Conservation (phyloP, 2,797 vertebrate species). For the Arrhamphus sclerolepis region DNA sequence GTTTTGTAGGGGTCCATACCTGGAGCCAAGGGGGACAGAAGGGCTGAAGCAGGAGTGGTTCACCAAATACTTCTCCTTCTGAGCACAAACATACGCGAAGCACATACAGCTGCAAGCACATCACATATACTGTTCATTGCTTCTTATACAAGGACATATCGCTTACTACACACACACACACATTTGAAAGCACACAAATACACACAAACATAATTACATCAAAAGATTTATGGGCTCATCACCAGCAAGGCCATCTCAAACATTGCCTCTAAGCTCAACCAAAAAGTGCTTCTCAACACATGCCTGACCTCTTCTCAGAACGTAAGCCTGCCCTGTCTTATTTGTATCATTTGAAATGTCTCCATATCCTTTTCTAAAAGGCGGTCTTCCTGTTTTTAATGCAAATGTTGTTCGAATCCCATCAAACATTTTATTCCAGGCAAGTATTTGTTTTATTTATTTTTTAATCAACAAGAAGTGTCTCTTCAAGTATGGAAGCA, state of each 20-base stretch:
- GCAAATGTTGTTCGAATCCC: conserved; percentile 48
- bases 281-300: conserved; percentile 83
- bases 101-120: conserved; percentile 55
- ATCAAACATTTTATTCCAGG: conserved; percentile 42
- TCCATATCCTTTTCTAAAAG: conserved; percentile 47
- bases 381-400: conserved; percentile 74
- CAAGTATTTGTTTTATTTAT: conserved; percentile 32
- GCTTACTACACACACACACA: conserved; percentile 36
- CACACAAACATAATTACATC: conserved; percentile 25
- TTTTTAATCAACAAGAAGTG: conserved; percentile 37
- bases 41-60: conserved; percentile 94
- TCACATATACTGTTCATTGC: conserved; percentile 67
- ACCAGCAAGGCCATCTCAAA: conserved; percentile 79
- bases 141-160: conserved; percentile 57
- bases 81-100: conserved; percentile 63
- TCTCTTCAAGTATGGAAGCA: conserved; percentile 56
- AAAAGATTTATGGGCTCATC: conserved; percentile 68
- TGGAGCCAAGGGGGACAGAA: conserved; percentile 80
- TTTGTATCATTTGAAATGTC: conserved; percentile 70
- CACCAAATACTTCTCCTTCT: conserved; percentile 98
- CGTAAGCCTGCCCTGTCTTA: conserved; percentile 65
- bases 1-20: conserved; percentile 64
- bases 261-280: conserved; percentile 82
- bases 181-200: conserved; percentile 19
- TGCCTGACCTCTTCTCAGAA: conserved; percentile 76